phyloP scores from a whole-genome alignment of 2,797 vertebrate genomes.

The Heterohyrax brucei region DNA sequence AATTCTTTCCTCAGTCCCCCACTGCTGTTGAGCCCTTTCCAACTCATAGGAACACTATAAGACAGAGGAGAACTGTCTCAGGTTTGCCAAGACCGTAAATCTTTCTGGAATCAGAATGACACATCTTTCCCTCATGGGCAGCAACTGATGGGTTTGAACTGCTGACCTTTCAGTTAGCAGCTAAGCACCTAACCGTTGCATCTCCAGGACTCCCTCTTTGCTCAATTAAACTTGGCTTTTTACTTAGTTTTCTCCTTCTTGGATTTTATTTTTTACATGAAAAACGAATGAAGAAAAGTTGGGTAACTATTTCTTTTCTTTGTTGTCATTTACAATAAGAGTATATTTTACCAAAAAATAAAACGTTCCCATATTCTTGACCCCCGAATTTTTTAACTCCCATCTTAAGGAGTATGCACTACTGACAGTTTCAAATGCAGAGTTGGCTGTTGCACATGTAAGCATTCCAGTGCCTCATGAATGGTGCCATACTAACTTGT shows the following conservation, averaged over 20 bases:
- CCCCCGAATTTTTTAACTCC: not conserved
- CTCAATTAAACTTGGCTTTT: not conserved
- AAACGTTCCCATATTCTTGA: not conserved
- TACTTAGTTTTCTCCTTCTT: not conserved
- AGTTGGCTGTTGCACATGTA: not conserved
- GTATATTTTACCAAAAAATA: not conserved
- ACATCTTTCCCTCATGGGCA: too few relatives aligned
- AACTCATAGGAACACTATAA: too few relatives aligned
- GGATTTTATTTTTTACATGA: conserved; percentile 31
- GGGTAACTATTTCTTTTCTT: not conserved
- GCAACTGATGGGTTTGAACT: too few relatives aligned
- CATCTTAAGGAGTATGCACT: not conserved
- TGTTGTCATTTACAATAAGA: not conserved
- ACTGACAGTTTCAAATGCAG: not conserved
- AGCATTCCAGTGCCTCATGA: not conserved
- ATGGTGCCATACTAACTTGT: not conserved
- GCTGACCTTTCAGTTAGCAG: too few relatives aligned
- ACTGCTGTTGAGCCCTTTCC: too few relatives aligned
- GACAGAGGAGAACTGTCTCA: too few relatives aligned
- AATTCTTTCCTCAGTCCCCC: not conserved
- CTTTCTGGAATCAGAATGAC: too few relatives aligned
- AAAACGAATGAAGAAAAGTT: conserved; percentile 15
- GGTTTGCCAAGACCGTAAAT: too few relatives aligned
- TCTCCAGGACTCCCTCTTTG: not conserved
- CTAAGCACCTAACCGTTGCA: too few relatives aligned